Conservation (phyloP, 2,888 invertebrate species). For the Pantelozetes paolii region DNA sequence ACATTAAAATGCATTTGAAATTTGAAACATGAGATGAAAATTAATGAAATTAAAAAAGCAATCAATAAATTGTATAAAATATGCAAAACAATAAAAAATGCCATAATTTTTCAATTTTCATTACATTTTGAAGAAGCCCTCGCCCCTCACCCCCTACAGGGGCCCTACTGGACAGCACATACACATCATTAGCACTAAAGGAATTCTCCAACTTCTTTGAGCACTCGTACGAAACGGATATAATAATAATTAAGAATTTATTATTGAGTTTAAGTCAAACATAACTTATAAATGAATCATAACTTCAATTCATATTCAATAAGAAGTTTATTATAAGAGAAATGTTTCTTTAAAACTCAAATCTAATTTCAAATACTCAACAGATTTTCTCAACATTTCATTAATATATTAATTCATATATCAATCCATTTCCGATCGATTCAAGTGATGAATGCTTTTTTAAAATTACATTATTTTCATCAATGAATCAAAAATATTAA, state of each 20-base stretch:
- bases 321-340: no score
- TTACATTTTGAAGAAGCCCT: neutral
- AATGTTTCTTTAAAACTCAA: no score
- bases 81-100: slow-evolving; percentile 25
- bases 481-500: no score
- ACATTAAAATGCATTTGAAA: neutral
- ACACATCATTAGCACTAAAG: neutral
- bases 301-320: neutral
- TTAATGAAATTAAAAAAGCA: slow-evolving; percentile 5
- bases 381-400: no score
- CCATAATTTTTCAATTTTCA: slow-evolving; percentile 18
- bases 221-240: neutral
- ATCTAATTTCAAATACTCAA: no score
- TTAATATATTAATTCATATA: no score
- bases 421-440: no score
- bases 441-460: slow-evolving; percentile 5
- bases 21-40: slow-evolving; percentile 24
- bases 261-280: neutral
- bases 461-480: no score
- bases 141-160: slow-evolving; percentile 11
- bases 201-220: neutral
- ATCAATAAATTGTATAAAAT: slow-evolving; percentile 17
- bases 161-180: neutral
- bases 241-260: slow-evolving; percentile 6
- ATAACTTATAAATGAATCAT: slow-evolving; percentile 19